A percentile compares a stretch with the other conserved stretches of the same genome.
Evolutionary conservation across 2,113 vertebrate genomes (phyloP).

Genomic region (Chaetodon auriga): DNA sequence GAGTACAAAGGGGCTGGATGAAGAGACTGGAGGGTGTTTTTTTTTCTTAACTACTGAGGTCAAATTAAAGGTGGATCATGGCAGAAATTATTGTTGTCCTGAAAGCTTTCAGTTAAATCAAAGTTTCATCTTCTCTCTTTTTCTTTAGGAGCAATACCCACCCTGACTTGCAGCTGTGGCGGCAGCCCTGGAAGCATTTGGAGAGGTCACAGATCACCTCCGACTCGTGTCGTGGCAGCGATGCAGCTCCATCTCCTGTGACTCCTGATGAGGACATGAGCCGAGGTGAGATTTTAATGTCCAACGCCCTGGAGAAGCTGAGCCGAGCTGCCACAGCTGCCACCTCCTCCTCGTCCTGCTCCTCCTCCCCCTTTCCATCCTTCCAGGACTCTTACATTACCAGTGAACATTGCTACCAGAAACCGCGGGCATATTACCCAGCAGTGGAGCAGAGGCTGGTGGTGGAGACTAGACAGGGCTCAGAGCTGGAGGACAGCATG

Average conservation of each 20-base stretch:
- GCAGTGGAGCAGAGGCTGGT: conserved; percentile 94
- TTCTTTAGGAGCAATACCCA: conserved; percentile 89
- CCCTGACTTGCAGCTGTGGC: conserved; percentile 94
- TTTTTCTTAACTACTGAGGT: background rate
- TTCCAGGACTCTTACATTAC: conserved; percentile 95
- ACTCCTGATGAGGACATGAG: conserved; percentile 76
- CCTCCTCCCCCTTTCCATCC: conserved; percentile 80
- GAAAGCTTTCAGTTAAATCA: background rate
- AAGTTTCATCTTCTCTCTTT: background rate
- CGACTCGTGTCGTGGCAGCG: conserved; percentile 69
- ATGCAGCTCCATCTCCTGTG: conserved; percentile 64
- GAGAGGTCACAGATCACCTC: conserved; percentile 84
- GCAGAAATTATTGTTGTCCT: background rate
- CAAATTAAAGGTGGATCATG: background rate
- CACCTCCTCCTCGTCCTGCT: conserved; percentile 69
- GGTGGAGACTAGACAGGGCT: conserved; percentile 90
- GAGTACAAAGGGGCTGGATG: conserved; percentile 69
- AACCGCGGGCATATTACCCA: conserved; percentile 93
- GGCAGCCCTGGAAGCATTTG: conserved; percentile 92
- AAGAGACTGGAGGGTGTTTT: background rate
- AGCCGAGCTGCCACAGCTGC: conserved; percentile 83
- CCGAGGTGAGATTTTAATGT: conserved; percentile 75
- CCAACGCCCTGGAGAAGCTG: conserved; percentile 82
- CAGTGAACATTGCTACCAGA: conserved; percentile 98
- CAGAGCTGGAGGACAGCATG: conserved; percentile 90